Evolutionary conservation across 2,113 vertebrate species (phyloP), one percentile per base, ranked within the genome.

Genomic region (Ursus arctos): DNA sequence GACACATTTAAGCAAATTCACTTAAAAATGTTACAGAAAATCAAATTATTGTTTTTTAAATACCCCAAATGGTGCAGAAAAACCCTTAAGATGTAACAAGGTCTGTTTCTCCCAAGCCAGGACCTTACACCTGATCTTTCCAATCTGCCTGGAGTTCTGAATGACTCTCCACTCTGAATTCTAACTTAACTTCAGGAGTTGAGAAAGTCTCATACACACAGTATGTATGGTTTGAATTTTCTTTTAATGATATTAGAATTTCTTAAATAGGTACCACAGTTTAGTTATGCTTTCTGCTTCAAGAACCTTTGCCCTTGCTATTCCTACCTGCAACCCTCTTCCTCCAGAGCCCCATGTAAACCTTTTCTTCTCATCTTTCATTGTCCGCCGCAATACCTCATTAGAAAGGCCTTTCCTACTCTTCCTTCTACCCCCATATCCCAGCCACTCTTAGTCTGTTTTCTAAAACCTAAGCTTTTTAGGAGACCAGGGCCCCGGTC

Each of bases 1-100:
- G 77, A 97, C 51, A 97, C 33, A 90, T 53, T 36, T 33, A 84
- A 65, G 59, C 14, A 83, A 81, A 36, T 21, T 79, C 16, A 71
- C 24, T 92, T 57, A 33, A 28, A 94, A 77, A 84, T 40, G 18
- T 47, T 31, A 55, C 0, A n/a, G 55, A 84, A 82, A 85, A 92
- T 26, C 47, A 19, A 33, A 55, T 7, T 72, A 40, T 21, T 53
- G 7, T 15, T 4, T 3, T 96, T 80, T 40, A 31, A 22, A 49
- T 84, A 77, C 7, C 51, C 33, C 67, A 94, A 15, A 36, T 18
- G 14, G n/a, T 79, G 8, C 28, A 92, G 55, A 21, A 94, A 94
- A 96, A 61, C 31, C 49, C 43, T 72, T 36, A 67, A 79, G 16
- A 33, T 81, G 4, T 74, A 71, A 43, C 15, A 90, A 47, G 65